phyloP scores from a whole-genome alignment of 2,888 invertebrate species.

The Ophion costatus region DNA sequence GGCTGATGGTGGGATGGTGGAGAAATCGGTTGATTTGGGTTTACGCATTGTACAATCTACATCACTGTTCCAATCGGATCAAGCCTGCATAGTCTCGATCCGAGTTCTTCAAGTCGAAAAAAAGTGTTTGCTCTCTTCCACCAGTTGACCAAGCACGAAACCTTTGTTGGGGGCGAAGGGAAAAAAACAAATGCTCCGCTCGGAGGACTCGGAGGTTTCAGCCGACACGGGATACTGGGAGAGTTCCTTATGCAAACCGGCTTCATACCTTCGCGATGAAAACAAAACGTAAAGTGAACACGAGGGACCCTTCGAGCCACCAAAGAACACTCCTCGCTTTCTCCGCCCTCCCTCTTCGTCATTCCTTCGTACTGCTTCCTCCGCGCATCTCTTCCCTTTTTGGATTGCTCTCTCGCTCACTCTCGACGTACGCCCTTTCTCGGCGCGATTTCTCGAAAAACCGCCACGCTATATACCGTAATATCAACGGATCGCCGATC shows the following conservation, averaged over 20 bases:
- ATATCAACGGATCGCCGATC: constrained; percentile 74
- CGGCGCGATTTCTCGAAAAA: constrained; percentile 66
- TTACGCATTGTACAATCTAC: neutral
- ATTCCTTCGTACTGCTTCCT: constrained; percentile 53
- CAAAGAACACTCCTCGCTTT: constrained; percentile 75
- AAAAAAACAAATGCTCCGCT: neutral
- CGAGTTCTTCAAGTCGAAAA: neutral
- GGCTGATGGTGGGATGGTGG: too few species aligned
- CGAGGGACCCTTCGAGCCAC: constrained; percentile 68
- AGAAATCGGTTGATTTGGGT: neutral
- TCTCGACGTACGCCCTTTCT: neutral
- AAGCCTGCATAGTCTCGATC: neutral
- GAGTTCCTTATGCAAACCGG: constrained; percentile 77
- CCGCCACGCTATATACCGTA: constrained; percentile 70
- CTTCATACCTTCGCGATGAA: constrained; percentile 73
- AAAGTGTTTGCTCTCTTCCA: constrained; percentile 3
- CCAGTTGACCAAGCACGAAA: neutral
- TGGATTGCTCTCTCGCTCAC: constrained; percentile 31
- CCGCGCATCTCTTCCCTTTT: constrained; percentile 48
- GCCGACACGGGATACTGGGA: constrained; percentile 16
- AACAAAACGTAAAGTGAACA: constrained; percentile 71
- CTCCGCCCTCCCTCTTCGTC: constrained; percentile 56
- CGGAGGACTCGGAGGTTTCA: constrained; percentile 19
- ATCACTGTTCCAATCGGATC: too few species aligned
- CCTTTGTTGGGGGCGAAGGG: constrained; percentile 9